Conservation (phyloP, 2,888 invertebrate genomes). For the Notocelia uddmanniana region DNA sequence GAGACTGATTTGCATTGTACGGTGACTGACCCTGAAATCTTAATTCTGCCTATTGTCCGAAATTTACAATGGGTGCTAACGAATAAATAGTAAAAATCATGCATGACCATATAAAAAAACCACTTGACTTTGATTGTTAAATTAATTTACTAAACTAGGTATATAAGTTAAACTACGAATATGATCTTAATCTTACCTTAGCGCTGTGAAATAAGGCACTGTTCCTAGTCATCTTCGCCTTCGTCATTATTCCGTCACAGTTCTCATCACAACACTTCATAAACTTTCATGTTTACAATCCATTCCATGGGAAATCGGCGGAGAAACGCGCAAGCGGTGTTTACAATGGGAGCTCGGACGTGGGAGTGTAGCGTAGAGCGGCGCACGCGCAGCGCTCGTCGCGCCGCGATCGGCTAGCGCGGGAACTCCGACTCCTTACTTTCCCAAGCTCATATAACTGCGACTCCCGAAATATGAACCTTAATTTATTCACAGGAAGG, state of each 20-base stretch:
- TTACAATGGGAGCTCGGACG: conserved; percentile 78
- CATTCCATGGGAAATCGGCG: conserved; percentile 63
- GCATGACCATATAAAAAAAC: conserved; percentile 34
- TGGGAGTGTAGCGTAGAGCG: conserved; percentile 70
- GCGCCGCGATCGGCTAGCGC: conserved; percentile 62
- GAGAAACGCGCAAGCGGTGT: conserved; percentile 68
- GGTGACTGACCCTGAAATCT: conserved; percentile 49
- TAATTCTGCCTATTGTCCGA: conserved; percentile 34
- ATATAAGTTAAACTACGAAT: too few relatives aligned
- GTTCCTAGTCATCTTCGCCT: conserved; percentile 84
- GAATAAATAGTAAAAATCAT: conserved; percentile 37
- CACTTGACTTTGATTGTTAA: conserved; percentile 44
- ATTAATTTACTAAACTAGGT: background rate
- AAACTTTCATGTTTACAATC: conserved; percentile 68
- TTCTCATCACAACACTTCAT: conserved; percentile 70
- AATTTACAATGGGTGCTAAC: conserved; percentile 35
- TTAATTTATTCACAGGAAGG: background rate
- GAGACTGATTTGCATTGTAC: conserved; percentile 58
- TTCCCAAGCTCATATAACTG: background rate
- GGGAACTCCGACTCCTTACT: conserved; percentile 54
- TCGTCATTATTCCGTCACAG: conserved; percentile 84
- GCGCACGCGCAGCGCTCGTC: conserved; percentile 49
- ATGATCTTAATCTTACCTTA: conserved; percentile 86
- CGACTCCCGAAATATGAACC: background rate
- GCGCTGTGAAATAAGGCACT: conserved; percentile 91